Evolutionary conservation across 2,888 invertebrate species (phyloP), one percentile per base, ranked within the genome.

Genomic region (Tachina fera): DNA sequence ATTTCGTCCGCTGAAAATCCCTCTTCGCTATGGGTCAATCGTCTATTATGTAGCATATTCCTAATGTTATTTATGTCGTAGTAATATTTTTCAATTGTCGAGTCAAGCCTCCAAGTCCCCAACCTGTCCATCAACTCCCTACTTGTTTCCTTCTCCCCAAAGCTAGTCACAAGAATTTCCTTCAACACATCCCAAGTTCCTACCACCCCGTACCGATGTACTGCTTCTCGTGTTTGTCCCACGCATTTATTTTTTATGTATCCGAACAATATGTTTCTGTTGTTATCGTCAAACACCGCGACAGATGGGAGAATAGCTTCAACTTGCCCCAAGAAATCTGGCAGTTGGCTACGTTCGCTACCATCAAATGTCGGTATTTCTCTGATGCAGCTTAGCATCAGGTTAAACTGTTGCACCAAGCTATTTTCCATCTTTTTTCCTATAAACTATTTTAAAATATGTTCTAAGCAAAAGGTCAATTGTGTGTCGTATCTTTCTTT

Each of bases 11-110:
- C 65, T 5, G 71, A 14, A 49, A 76, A 77, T 1, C 45, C 45
- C n/a, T 49, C 68, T 0, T 70, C 70, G 9, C 16, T 4, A 53
- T 82, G 76, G 1, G 71, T 82, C 22, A 67, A 10, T 10, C 71
- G 45, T 41, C 77, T 45, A 58, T 71, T 77, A 19, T 63, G 61
- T 13, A 71, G 45, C 51, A n/a, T 39, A 43, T 65, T 83, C 9
- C 11, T 71, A 3, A 72, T 13, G 71, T 72, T 78, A 60, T 72
- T 65, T 51, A 78, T 72, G 16, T 65, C n/a, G 49, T 31, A 63
- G 41, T 70, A 63, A n/a, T 75, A 82, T 43, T 78, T 83, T 78
- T 78, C 78, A 39, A 83, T 74, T 3, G 72, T 83, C 3, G 67
- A 72, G 45, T 14, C 45, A 13, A 63, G 11, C 6, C 63, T 63